Conservation (phyloP, 2,888 invertebrate species). For the Charanyca ferruginea region DNA sequence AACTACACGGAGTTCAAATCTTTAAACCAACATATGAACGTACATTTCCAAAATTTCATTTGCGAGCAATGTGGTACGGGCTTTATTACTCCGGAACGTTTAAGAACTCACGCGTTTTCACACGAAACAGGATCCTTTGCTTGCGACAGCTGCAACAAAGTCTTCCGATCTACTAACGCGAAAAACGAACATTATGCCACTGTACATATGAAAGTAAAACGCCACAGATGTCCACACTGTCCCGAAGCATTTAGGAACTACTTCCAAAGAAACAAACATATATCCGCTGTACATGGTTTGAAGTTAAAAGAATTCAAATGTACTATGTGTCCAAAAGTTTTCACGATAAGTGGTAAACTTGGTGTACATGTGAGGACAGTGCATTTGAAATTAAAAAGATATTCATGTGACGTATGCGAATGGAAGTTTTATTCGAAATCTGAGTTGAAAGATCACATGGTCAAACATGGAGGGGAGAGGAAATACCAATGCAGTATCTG, state of each 20-base stretch:
- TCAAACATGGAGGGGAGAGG: constrained; percentile 88
- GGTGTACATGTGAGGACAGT: constrained; percentile 81
- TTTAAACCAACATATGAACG: constrained; percentile 87
- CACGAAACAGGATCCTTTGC: constrained; percentile 82
- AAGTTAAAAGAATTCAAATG: constrained; percentile 86
- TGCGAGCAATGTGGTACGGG: constrained; percentile 86
- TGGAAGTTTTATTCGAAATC: constrained; percentile 90
- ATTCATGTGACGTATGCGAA: constrained; percentile 87
- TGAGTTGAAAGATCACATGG: constrained; percentile 90
- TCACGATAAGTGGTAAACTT: constrained; percentile 82
- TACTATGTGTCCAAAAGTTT: constrained; percentile 82
- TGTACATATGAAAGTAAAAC: constrained; percentile 85
- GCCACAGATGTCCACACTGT: constrained; percentile 85
- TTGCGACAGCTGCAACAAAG: constrained; percentile 88
- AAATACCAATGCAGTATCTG: constrained; percentile 88
- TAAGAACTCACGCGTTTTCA: constrained; percentile 81
- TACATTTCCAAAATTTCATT: constrained; percentile 86
- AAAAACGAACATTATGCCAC: constrained; percentile 88
- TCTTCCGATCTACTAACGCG: constrained; percentile 85
- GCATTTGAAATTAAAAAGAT: constrained; percentile 86
- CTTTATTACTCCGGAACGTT: constrained; percentile 82
- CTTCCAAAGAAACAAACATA: constrained; percentile 85
- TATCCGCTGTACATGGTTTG: constrained; percentile 79
- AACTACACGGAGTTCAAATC: constrained; percentile 81
- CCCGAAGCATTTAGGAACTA: constrained; percentile 84